Conservation (phyloP, 2,797 vertebrate species). For the Vultur gryphus region DNA sequence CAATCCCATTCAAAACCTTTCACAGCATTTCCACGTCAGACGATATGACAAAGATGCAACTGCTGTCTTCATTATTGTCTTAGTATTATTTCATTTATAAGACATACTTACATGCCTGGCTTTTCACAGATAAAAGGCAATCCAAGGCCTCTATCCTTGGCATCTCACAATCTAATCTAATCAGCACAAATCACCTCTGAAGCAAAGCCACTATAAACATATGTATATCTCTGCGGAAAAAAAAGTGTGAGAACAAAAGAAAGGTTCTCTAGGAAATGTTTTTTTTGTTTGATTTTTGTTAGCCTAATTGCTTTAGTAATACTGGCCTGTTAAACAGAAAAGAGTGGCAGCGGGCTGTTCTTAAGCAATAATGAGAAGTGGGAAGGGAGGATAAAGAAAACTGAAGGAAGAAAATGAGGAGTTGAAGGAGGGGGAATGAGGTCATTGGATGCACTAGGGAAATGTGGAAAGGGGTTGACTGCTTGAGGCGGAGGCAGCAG, state of each 20-base stretch:
- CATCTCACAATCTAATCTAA: background rate
- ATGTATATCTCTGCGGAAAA: background rate
- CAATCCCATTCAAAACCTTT: constrained; percentile 11
- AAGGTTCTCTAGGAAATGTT: background rate
- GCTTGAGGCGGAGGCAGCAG: background rate
- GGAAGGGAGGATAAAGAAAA: background rate
- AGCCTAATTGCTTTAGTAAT: background rate
- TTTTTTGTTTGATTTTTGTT: background rate
- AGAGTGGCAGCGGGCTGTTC: background rate
- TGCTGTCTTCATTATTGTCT: constrained; percentile 1
- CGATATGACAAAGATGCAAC: background rate
- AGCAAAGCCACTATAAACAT: background rate
- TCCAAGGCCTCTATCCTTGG: background rate
- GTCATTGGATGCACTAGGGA: background rate
- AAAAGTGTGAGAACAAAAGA: background rate
- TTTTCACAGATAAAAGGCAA: constrained; percentile 23
- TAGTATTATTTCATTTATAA: background rate
- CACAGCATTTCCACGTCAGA: background rate
- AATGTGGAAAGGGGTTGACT: background rate
- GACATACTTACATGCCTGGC: background rate
- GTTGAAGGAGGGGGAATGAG: background rate
- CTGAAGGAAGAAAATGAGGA: background rate
- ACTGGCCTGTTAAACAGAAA: background rate
- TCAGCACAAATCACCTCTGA: background rate
- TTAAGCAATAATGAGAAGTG: background rate